Base-by-base conservation (phyloP, 2,888 invertebrate genomes). In the Aelia acuminata region DNA sequence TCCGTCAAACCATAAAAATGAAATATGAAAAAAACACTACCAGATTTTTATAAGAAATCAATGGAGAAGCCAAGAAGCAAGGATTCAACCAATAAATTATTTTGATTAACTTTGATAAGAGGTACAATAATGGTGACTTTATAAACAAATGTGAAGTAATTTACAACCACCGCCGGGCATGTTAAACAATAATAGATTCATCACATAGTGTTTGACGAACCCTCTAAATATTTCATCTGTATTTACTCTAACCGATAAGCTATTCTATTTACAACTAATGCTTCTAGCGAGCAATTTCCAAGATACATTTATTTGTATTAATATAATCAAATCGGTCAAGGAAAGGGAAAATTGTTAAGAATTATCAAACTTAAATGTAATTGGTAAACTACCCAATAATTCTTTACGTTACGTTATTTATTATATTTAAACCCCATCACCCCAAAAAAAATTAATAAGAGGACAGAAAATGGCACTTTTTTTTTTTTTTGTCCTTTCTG, bases 91-190 rank as follows among this genome's bases (percentile, higher is more conserved):
- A 26, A 57, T 57, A 57, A 57, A 57, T 57, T 57, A 57, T 5
- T 57, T 57, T 57, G 57, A 57, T 57, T 57, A 57, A 26, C 26
- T 11, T 57, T 57, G 57, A 57, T 57, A 57, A 57, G 26, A 57
- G 26, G 3, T 26, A 57, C 26, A 13, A 13, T 11, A n/a, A 53
- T 26, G 26, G 53, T 26, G 53, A 53, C 26, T 57, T 3, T 57
- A 57, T 26, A 57, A 57, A 57, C 57, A 57, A 1, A 26, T 57
- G 1, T 26, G 26, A 57, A 57, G 26, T 57, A 57, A 57, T 57
- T 57, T 57, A 57, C 22, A 26, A 8, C 57, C 13, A 4, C 1
- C 0, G 53, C 53, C n/a, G n/a, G n/a, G 53, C 22, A 53, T 8
- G 53, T 53, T 26, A 57, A 57, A 57, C 57, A 57, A 26, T 57